Evolutionary conservation across 1,140 invertebrate species (phyloP), one percentile per base, ranked within the genome.

Genomic region (Musca vetustissima): DNA sequence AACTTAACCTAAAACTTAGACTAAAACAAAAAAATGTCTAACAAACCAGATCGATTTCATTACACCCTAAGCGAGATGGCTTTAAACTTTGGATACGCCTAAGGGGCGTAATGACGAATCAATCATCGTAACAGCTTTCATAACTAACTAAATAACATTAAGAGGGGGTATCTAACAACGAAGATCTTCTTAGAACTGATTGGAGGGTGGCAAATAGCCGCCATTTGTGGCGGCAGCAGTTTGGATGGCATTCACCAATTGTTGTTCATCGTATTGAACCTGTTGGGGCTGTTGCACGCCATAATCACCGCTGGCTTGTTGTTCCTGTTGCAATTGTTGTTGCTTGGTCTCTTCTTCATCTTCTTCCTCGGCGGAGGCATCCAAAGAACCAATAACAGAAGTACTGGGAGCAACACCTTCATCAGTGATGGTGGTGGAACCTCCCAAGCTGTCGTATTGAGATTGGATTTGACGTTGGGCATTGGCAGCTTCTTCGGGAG

Each of bases 401-500:
- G 79, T 81, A 14, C 80, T 77, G 14, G 79, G 79, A 14, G 79
- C 77, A 55, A 81, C 68, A 53, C 79, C 79, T 69, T 81, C 79
- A 69, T 81, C 79, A 55, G 79, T 79, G 25, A 81, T 79, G 64
- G 75, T 77, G 43, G 78, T 77, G 19, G 61, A 76, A 8, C 79
- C 79, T 22, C 79, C 79, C 71, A 81, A 64, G 28, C 75, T 77
- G 55, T 81, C 79, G 70, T 81, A 81, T 68, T 81, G 79, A 4
- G 79, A 72, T 71, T 82, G 80, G 61, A 82, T 82, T 74, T 82
- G 75, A 4, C 76, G 73, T 67, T 81, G 79, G 13, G 81, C 80
- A 71, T 80, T 73, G 17, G 72, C 61, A 11, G 81, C 83, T 57
- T 86, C 84, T 71, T 83, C 92, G 87, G 75, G 91, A 87, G 88